These are phyloP conservation scores for Camarhynchus parvulus DNA, from an alignment of 2,113 vertebrate species.

Conservation along the genomic window DNA sequence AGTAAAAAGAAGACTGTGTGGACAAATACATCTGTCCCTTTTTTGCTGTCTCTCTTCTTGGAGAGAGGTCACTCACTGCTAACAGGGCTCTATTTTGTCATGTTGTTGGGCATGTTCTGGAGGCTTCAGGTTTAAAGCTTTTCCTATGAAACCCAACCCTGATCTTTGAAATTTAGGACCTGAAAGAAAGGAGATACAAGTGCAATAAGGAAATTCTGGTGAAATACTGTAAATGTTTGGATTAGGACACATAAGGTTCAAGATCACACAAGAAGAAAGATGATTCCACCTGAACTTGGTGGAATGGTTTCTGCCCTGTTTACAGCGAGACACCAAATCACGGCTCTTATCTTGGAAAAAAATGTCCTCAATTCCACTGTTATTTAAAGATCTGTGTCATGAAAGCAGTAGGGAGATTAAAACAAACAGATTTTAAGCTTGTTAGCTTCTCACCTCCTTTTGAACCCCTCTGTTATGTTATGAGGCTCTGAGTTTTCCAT, in stretches of 20 bases:
- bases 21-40: background rate
- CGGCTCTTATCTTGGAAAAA: background rate
- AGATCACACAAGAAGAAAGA: background rate
- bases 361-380: background rate
- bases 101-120: background rate
- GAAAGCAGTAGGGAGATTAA: background rate
- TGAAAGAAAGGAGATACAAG: background rate
- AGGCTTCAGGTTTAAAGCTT: background rate
- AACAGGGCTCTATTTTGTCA: background rate
- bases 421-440: background rate
- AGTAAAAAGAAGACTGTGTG: background rate
- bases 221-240: background rate
- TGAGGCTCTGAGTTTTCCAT: background rate
- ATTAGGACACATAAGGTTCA: background rate
- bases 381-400: background rate
- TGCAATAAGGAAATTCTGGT: background rate
- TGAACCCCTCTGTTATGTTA: background rate
- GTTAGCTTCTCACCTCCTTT: background rate
- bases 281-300: background rate
- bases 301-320: background rate
- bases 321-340: rapidly evolving
- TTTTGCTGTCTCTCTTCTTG: background rate
- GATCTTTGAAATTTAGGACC: background rate
- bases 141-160: background rate
- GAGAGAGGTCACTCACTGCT: background rate